A percentile compares a stretch with the other conserved stretches of the same genome.
Evolutionary conservation across 2,888 invertebrate species (phyloP).

Genomic region (Oscheius sp.): DNA sequence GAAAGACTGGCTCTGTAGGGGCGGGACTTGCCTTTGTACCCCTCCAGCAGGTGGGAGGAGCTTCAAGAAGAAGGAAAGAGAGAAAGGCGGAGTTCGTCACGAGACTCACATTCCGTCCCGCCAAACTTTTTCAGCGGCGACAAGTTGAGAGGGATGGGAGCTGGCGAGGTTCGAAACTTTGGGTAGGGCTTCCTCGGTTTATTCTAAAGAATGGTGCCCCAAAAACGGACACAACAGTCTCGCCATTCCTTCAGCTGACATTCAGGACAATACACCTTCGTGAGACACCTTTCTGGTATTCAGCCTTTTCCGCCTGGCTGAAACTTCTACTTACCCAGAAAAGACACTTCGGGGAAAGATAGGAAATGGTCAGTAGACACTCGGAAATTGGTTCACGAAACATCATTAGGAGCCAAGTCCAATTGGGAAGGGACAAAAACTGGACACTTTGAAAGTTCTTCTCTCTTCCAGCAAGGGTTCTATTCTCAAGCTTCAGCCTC

Average conservation of each 20-base stretch:
- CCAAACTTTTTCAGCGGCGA: neutral
- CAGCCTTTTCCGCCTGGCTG: neutral
- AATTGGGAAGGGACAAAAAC: neutral
- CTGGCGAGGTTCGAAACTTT: neutral
- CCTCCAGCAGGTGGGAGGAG: conserved; percentile 23
- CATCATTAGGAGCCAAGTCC: neutral
- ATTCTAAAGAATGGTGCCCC: neutral
- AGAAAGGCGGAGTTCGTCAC: conserved; percentile 16
- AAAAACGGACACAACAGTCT: no score
- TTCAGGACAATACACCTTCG: neutral
- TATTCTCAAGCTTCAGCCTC: no score
- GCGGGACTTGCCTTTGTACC: conserved; percentile 33
- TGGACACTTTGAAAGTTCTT: no score
- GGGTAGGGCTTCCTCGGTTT: neutral
- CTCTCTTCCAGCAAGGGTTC: no score
- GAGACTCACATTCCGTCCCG: conserved; percentile 23
- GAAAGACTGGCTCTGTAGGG: conserved; percentile 23
- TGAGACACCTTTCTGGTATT: neutral
- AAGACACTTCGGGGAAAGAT: neutral
- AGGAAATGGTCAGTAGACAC: no score
- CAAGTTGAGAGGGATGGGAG: conserved; percentile 5
- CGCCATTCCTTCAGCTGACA: no score
- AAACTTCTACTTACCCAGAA: neutral
- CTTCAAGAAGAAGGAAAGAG: neutral
- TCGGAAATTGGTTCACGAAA: neutral